Evolutionary conservation across 1,140 invertebrate species (phyloP), one percentile per base, ranked within the genome.

Genomic region (Nomia melanderi): DNA sequence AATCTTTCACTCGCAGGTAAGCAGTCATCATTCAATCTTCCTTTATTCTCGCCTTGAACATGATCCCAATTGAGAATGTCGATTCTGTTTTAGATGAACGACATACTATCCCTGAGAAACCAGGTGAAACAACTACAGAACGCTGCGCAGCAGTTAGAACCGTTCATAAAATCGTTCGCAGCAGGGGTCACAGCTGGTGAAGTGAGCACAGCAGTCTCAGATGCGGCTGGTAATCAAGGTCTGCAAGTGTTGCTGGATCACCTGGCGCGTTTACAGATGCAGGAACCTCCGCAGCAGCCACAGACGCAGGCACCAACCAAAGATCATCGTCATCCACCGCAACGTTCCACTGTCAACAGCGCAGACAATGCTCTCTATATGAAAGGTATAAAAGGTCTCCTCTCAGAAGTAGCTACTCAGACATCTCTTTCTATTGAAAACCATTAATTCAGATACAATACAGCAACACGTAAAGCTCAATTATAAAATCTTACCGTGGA

Each of bases 51-150:
- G 20, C 14, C 14, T 44, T 17, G 2, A 5, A 5, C 2, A 12
- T 44, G 41, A 17, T 44, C 41, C 6, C 14, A 44, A 44, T 44
- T n/a, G n/a, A n/a, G n/a, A 9, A 39, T 0, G 25, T 0, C 20
- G 25, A 27, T 29, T 8, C 31, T 9, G 14, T 85, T 65, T 84
- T 77, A 96, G 93, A 94, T 95, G 90, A 94, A 95, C 70, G 95
- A 96, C 85, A 94, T 96, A 36, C 89, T 94, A 54, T 93, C 93
- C 25, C 86, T 95, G 69, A 92, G 94, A 56, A 94, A 93, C 73
- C 95, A 96, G 88, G 93, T 95, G 77, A 95, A 95, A 82, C 94
- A 95, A 79, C 84, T 96, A 62, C 94, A 94, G 82, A 93, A 91
- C 44, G 89, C 95, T 41, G 94, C 94, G 6, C 93, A 94, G 78